Base-by-base conservation (phyloP, 2,113 vertebrate genomes). In the Eulemur macaco region DNA sequence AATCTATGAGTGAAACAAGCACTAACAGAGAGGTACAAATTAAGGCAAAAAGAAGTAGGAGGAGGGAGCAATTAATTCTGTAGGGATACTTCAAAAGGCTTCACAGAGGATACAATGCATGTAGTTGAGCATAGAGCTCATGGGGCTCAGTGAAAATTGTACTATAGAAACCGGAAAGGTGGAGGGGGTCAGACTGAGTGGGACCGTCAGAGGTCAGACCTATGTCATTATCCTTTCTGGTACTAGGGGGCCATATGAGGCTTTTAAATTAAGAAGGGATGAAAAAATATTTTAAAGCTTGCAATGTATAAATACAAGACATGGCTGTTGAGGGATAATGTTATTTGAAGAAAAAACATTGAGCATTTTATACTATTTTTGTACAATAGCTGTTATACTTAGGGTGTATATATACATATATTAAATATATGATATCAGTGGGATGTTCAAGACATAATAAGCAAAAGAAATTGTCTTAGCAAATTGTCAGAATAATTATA, bases 241-340 rank as follows among this genome's bases (percentile, higher is more conserved):
- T 9, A 45, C 23, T 23, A 34, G 39, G 25, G 27, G 84, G 27
- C 5, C 42, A 73, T 11, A 20, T n/a, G 45, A 63, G 25, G 11
- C 10, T 85, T 71, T 81, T 87, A 88, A 58, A 71, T 25, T 47
- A 86, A 84, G 60, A 87, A 37, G 9, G 39, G 25, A 69, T 54
- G 34, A 34, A 23, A n/a, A 94, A 64, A 15, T 84, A 31, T 84
- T 96, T 95, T 45, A 47, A 96, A 95, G 69, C 34, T 80, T 69
- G 12, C 63, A 74, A 80, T 29, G 68, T 58, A 15, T n/a, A 78
- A 80, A 71, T 68, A 34, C 3, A 81, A 15, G 25, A 47, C 20
- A 37, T 27, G 25, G 50, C 60, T 60, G 5, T 39, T 80, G 80
- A 93, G n/a, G 27, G 82, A 60, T 63, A 10, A 82, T 34, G 14